Evolutionary conservation across 1,140 invertebrate genomes (phyloP), one percentile per base, ranked within the genome.

Genomic region (Drosophila nasuta): DNA sequence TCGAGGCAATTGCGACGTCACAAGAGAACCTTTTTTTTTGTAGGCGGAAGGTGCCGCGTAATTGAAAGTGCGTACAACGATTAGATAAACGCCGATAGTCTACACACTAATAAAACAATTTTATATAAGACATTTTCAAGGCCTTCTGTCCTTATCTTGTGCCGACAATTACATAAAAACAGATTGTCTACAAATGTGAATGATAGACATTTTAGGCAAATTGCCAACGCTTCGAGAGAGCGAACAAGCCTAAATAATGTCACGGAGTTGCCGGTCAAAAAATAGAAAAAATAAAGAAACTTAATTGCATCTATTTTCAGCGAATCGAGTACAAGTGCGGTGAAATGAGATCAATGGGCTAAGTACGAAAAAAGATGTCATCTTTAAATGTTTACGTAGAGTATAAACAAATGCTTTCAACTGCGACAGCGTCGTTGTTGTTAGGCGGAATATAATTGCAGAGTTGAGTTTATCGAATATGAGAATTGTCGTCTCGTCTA

Each of bases 111-210:
- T 79, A 82, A 60, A 64, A 48, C 54, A 66, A 74, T 57, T 87
- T 86, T 83, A 83, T 85, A 81, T 83, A 89, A 88, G 74, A 41
- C 51, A 45, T 49, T 77, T 77, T 87, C 82, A 87, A 87, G 82
- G 82, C 82, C 80, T 78, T 25, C 20, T 25, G 20, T 25, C 41
- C 52, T 59, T 82, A 87, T 87, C 82, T 38, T 7, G 35, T 33
- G 77, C 48, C 49, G 63, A 63, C 41, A 76, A 64, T 87, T 86
- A 86, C 79, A 88, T 86, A 86, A 86, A 86, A 83, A 77, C 69
- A 58, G 30, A 28, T 13, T 33, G 11, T n/a, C 8, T 43, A 46
- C 8, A 11, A 43, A 33, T 13, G 52, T 11, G 10, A 56, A 28
- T 54, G 10, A 10, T 54, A 45, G 11, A 48, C 15, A 48, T 54